phyloP scores from a whole-genome alignment of 2,113 vertebrate species.

The Pandion haliaetus region DNA sequence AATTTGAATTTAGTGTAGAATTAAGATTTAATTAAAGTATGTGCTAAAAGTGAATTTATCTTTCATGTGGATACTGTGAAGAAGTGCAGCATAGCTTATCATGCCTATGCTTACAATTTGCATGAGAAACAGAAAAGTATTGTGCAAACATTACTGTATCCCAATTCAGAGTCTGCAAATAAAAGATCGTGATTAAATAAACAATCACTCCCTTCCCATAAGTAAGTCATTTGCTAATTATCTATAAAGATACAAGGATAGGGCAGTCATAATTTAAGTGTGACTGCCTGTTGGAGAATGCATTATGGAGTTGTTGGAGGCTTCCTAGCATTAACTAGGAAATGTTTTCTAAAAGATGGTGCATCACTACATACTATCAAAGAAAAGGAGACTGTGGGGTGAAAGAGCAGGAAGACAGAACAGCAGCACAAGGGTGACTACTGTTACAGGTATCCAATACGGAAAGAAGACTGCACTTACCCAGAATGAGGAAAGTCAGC shows the following conservation, averaged over 20 bases:
- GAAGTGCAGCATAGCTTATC: not conserved
- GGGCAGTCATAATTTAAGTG: not conserved
- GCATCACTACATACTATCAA: not conserved
- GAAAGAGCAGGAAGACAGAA: not conserved
- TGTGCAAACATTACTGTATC: not conserved
- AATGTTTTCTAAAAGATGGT: not conserved
- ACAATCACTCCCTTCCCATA: not conserved
- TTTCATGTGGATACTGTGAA: not conserved
- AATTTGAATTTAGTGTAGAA: not conserved
- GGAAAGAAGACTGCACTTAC: not conserved
- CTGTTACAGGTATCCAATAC: not conserved
- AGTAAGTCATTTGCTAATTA: conserved; percentile 26
- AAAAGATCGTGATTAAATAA: not conserved
- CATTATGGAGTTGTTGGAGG: not conserved
- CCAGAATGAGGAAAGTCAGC: not conserved
- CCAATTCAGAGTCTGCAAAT: not conserved
- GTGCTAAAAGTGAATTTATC: not conserved
- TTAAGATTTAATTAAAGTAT: not conserved
- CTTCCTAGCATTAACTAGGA: not conserved
- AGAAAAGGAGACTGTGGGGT: not conserved
- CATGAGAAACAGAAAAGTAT: not conserved
- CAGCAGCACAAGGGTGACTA: not conserved
- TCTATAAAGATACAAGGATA: not conserved
- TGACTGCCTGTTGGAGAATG: not conserved
- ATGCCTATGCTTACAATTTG: not conserved